phyloP scores from a whole-genome alignment of 2,888 invertebrate genomes.

The Myopa tessellatipennis region DNA sequence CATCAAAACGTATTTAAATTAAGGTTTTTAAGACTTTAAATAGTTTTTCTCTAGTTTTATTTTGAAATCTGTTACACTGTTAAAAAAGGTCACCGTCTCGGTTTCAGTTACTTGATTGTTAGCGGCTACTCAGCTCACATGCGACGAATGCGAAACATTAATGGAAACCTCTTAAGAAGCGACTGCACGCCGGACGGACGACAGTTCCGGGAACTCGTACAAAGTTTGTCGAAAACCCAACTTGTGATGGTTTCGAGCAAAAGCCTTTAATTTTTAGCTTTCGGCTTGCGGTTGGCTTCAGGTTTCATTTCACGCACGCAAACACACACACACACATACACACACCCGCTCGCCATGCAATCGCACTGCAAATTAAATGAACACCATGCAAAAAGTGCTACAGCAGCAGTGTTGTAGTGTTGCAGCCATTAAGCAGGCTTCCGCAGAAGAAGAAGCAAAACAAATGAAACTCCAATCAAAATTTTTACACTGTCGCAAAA shows the following conservation, averaged over 20 bases:
- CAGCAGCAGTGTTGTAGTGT: neutral
- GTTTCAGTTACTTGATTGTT: neutral
- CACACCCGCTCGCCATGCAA: too few species aligned
- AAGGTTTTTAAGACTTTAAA: too few species aligned
- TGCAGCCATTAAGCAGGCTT: neutral
- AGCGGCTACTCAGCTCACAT: neutral
- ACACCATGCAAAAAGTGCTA: neutral
- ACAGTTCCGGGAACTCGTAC: neutral
- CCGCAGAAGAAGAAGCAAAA: neutral
- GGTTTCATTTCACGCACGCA: neutral
- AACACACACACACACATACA: neutral
- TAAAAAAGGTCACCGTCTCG: too few species aligned
- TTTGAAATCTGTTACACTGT: too few species aligned
- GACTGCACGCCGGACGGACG: neutral
- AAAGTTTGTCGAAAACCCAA: neutral
- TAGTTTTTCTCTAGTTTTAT: too few species aligned
- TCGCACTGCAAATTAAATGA: neutral
- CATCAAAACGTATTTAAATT: too few species aligned
- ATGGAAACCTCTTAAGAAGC: neutral
- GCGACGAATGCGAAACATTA: neutral
- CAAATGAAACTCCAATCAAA: neutral
- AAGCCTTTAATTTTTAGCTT: neutral
- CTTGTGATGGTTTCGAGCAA: neutral
- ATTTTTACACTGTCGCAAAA: neutral
- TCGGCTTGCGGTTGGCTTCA: neutral